Conservation (phyloP, 2,797 vertebrate genomes). For the Leptoclinus maculatus region DNA sequence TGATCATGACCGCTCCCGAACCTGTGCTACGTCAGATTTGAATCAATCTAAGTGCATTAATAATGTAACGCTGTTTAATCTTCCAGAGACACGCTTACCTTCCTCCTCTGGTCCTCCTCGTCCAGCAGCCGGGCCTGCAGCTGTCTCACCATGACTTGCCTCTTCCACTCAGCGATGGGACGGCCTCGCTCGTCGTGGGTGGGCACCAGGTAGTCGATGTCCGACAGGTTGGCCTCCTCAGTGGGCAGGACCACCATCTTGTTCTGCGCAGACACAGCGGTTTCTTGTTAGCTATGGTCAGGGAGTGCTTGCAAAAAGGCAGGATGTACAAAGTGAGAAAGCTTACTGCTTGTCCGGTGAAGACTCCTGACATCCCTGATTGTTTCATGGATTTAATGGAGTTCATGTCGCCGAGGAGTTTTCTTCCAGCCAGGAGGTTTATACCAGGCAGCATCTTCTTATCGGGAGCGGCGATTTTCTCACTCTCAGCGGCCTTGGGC, state of each 20-base stretch:
- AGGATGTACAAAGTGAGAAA: background rate
- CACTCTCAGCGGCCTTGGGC: conserved; percentile 48
- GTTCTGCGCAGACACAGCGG: conserved; percentile 62
- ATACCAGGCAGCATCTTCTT: conserved; percentile 50
- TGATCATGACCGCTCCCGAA: background rate
- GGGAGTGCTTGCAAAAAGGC: background rate
- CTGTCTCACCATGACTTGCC: conserved; percentile 96
- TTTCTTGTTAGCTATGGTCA: background rate
- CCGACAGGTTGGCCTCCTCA: conserved; percentile 86
- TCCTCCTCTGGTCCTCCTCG: conserved; percentile 85
- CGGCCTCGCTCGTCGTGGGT: conserved; percentile 90
- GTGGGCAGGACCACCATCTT: conserved; percentile 85
- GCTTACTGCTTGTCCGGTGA: conserved; percentile 72
- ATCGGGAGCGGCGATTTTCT: conserved; percentile 34
- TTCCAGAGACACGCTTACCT: conserved; percentile 68
- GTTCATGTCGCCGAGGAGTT: conserved; percentile 77
- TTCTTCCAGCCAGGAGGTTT: conserved; percentile 68
- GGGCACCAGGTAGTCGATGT: conserved; percentile 93
- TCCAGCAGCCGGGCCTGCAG: conserved; percentile 88
- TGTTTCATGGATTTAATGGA: conserved; percentile 77
- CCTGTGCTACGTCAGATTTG: background rate
- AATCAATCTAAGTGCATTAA: background rate
- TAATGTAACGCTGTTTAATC: background rate
- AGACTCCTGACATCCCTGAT: conserved; percentile 74
- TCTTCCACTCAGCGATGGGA: conserved; percentile 96